Evolutionary conservation across 1,140 invertebrate species (phyloP), one percentile per base, ranked within the genome.

Genomic region (Trichonephila inaurata): DNA sequence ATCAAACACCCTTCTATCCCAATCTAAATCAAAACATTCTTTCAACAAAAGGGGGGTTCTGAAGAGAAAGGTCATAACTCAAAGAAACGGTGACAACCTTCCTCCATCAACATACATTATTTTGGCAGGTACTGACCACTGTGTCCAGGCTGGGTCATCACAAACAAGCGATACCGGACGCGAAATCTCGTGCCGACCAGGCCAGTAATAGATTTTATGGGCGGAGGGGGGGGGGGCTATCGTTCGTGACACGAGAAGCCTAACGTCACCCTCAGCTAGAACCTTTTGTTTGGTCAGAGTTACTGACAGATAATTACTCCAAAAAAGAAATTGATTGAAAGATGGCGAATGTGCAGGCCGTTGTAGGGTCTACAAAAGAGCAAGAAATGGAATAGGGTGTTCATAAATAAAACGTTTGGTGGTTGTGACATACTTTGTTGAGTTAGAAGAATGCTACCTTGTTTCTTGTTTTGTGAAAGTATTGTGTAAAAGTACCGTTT

Each of bases 1-100:
- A 28, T 33, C 5, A 64, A 21, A 12, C 62, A 64, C 19, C 61
- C 61, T 62, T 18, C 62, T 21, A 64, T 28, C 14, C 3, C 69
- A 77, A 77, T 77, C 72, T 77, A 77, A 77, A 77, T 77, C 72
- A 77, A 77, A 77, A 40, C 72, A 28, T n/a, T 24, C 66, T 69
- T 69, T 28, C 66, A 24, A 24, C 72, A 40, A 33, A 77, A 77
- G 24, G 4, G 28, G 33, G 28, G 33, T 28, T 28, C 69, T 40
- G 10, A 64, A 1, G 24, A 28, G 28, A 77, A 18, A 5, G 14
- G 72, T 16, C 28, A 77, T 77, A 77, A 77, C 28, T 77, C 72
- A 77, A 33, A 40, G 28, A 77, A 77, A 77, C 72, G 4, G 10
- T 77, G 72, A 77, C 72, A 40, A 18, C 24, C 14, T 12, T 77